phyloP scores from a whole-genome alignment of 2,888 invertebrate species.

The Sepioteuthis lessoniana region DNA sequence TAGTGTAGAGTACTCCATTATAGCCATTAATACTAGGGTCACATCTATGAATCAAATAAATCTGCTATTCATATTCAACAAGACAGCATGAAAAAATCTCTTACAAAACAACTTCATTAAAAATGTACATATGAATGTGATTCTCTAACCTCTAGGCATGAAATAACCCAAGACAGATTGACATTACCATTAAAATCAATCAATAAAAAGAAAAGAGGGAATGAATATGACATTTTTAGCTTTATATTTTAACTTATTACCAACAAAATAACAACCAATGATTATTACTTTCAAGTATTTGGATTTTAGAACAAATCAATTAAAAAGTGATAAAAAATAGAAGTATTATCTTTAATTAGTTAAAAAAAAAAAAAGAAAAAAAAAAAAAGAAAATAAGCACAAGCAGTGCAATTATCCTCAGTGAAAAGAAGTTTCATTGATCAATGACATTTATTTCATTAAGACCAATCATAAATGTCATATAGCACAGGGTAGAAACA shows the following conservation, averaged over 20 bases:
- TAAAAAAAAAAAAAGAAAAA: not conserved
- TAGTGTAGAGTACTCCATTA: too few species aligned
- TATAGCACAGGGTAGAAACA: not conserved
- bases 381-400: not conserved
- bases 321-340: not conserved
- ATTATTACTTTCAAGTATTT: not conserved
- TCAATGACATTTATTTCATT: not conserved
- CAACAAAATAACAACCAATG: not conserved
- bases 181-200: too few species aligned
- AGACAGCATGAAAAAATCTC: too few species aligned
- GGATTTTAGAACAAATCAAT: not conserved
- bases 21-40: too few species aligned
- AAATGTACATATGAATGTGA: too few species aligned
- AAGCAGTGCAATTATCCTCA: not conserved
- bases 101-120: too few species aligned
- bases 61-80: too few species aligned
- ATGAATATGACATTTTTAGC: not conserved
- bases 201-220: too few species aligned
- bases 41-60: too few species aligned
- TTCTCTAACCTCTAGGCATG: too few species aligned
- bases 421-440: not conserved
- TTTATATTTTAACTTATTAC: not conserved
- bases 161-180: too few species aligned
- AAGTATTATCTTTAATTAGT: not conserved
- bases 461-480: not conserved